These are phyloP conservation scores for Rhinolophus ferrumequinum DNA, from an alignment of 2,113 vertebrate genomes.

Conservation along the genomic window DNA sequence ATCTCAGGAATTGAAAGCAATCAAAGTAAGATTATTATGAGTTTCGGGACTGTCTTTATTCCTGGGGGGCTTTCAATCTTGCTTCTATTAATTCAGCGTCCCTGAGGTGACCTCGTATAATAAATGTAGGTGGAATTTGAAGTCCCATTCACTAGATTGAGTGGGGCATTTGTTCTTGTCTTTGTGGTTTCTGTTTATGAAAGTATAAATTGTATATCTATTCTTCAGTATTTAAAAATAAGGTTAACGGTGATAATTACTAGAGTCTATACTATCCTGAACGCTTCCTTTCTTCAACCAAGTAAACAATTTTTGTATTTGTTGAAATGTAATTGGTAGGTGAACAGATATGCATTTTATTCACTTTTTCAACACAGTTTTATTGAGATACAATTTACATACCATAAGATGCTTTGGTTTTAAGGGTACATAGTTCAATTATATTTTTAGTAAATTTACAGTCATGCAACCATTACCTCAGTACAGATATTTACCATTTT, in stretches of 20 bases:
- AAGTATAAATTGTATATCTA: not conserved
- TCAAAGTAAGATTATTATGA: conserved; percentile 85
- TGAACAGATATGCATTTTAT: not conserved
- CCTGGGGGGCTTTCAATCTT: not conserved
- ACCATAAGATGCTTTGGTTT: not conserved
- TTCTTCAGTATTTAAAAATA: not conserved
- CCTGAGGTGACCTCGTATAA: not conserved
- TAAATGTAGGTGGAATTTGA: not conserved
- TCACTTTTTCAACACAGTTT: not conserved
- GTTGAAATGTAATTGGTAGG: not conserved
- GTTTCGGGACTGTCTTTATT: not conserved
- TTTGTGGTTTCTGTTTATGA: not conserved
- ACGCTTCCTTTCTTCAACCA: not conserved
- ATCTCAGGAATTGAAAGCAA: conserved; percentile 88
- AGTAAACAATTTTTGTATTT: not conserved
- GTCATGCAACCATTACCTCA: not conserved
- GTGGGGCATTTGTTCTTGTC: not conserved
- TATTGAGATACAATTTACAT: not conserved
- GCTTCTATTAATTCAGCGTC: not conserved
- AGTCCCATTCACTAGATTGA: not conserved
- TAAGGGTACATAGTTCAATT: not conserved
- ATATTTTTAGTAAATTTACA: not conserved
- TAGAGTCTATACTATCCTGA: not conserved
- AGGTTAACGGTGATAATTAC: not conserved
- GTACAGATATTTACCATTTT: not conserved